Evolutionary conservation across 2,113 vertebrate genomes (phyloP).

Genomic region (Eptesicus fuscus): DNA sequence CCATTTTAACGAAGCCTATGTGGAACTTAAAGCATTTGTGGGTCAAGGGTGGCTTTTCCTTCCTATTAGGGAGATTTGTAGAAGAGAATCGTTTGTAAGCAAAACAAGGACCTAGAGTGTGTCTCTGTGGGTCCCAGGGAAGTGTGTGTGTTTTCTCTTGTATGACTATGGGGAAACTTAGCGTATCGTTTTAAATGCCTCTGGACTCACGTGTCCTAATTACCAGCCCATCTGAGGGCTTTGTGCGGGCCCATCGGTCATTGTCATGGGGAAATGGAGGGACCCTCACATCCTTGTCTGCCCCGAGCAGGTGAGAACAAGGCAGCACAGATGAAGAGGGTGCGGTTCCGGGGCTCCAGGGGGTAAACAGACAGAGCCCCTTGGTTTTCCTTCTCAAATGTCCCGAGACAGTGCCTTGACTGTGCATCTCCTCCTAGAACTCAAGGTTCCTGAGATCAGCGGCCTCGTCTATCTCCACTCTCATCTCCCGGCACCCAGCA

Average conservation of each 20-base stretch:
- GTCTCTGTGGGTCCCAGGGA: background rate
- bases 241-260: background rate
- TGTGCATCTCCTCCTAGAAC: background rate
- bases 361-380: background rate
- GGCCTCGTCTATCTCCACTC: background rate
- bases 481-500: background rate
- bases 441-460: background rate
- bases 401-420: background rate
- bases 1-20: background rate
- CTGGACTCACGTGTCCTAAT: background rate
- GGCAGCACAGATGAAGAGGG: background rate
- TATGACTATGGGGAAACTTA: background rate
- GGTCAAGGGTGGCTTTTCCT: background rate
- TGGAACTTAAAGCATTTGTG: background rate
- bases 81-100: background rate
- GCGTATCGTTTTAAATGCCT: background rate
- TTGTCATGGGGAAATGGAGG: background rate
- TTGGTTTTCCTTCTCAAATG: background rate
- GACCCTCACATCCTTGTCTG: background rate
- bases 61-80: background rate
- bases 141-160: background rate
- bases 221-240: background rate
- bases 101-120: background rate
- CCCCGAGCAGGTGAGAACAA: background rate
- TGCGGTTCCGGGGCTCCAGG: background rate